These are phyloP conservation scores for Okapia johnstoni DNA, from an alignment of 2,113 vertebrate species.

Conservation along the genomic window DNA sequence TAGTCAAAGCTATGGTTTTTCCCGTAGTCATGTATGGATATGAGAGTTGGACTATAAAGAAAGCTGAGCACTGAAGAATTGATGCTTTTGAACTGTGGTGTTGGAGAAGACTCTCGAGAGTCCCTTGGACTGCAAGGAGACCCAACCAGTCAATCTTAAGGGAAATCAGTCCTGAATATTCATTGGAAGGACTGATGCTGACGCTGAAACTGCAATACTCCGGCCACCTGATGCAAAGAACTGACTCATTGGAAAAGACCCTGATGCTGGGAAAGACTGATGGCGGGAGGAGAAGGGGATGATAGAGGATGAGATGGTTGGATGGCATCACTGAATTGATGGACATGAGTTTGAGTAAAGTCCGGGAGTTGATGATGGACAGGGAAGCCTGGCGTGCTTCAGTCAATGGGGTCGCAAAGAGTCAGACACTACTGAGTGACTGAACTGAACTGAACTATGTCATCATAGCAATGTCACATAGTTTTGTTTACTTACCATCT, in stretches of 20 bases:
- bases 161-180: neutral
- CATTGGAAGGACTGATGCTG: neutral
- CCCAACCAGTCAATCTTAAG: neutral
- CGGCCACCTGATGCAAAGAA: neutral
- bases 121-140: neutral
- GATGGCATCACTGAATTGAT: neutral
- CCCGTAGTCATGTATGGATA: neutral
- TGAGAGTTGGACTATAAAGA: neutral
- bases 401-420: neutral
- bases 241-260: neutral
- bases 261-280: neutral
- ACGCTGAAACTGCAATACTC: neutral
- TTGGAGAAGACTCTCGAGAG: neutral
- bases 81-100: neutral
- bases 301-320: neutral
- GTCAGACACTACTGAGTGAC: fast-evolving
- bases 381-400: neutral
- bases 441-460: neutral
- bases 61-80: neutral
- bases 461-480: neutral
- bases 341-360: neutral
- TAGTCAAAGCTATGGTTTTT: neutral
- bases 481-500: neutral
- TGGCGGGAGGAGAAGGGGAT: neutral
- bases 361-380: neutral